Conservation (phyloP, 2,797 vertebrate species). For the Carduelis carduelis region DNA sequence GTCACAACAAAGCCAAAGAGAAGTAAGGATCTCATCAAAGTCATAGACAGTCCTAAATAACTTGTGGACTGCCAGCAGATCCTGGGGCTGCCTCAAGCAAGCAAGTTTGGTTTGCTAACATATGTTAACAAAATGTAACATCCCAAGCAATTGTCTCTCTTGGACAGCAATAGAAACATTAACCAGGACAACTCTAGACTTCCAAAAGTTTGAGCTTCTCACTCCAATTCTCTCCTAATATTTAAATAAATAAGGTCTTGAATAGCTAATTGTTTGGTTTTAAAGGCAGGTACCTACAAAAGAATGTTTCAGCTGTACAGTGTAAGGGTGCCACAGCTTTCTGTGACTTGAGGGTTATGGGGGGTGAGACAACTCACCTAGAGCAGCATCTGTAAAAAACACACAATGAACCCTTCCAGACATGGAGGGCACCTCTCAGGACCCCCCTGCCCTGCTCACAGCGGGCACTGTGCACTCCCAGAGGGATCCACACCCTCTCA, state of each 20-base stretch:
- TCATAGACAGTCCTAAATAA: neutral
- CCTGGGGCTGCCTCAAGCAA: neutral
- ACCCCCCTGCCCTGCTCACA: neutral
- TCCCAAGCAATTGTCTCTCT: neutral
- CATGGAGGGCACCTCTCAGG: neutral
- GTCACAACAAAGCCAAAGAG: neutral
- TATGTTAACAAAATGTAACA: neutral
- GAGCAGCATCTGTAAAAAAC: neutral
- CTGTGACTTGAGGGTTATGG: neutral
- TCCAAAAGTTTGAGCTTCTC: neutral
- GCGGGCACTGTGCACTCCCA: neutral
- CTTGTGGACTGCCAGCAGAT: neutral
- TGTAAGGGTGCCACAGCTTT: rapidly evolving
- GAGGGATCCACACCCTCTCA: neutral
- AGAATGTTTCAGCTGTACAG: neutral
- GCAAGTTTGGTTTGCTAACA: neutral
- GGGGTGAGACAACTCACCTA: neutral
- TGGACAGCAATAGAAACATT: neutral
- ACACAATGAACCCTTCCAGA: neutral
- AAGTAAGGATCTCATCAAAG: neutral
- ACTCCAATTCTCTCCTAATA: neutral
- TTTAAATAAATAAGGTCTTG: neutral
- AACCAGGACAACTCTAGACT: neutral
- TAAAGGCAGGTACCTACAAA: neutral
- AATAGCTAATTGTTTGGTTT: neutral